Conservation (phyloP, 2,113 vertebrate genomes). For the Sapajus apella region DNA sequence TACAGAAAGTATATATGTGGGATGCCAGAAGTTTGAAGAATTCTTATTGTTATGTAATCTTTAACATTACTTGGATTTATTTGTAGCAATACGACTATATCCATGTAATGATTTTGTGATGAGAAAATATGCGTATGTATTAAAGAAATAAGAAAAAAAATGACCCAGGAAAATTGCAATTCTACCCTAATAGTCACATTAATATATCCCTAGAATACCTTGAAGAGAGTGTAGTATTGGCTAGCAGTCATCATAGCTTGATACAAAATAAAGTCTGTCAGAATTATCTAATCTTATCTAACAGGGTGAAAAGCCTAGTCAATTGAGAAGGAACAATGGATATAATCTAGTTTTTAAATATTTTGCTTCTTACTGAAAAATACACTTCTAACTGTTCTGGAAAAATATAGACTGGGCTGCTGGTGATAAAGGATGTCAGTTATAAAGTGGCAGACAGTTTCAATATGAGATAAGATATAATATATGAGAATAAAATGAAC, state of each 20-base stretch:
- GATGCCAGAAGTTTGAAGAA: constrained; percentile 1
- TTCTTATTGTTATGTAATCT: neutral
- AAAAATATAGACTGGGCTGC: neutral
- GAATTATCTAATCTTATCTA: constrained; percentile 31
- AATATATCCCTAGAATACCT: neutral
- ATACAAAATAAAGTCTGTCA: constrained; percentile 2
- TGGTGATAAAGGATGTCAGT: neutral
- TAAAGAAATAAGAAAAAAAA: constrained; percentile 29
- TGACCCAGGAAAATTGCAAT: neutral
- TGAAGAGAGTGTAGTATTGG: constrained; percentile 19
- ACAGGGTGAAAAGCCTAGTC: neutral
- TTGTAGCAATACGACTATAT: constrained; percentile 34
- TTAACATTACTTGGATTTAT: constrained; percentile 40
- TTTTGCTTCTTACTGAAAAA: constrained; percentile 26
- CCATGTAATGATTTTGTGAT: constrained; percentile 19
- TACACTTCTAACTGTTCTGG: neutral
- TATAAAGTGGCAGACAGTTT: neutral
- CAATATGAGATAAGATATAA: neutral
- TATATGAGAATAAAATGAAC: neutral
- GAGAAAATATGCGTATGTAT: neutral
- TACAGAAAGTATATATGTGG: neutral
- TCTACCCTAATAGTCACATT: neutral
- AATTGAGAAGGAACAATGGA: neutral
- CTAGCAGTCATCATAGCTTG: constrained; percentile 6
- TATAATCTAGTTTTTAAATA: constrained; percentile 42